phyloP scores from a whole-genome alignment of 1,140 invertebrate species.

The Chionoecetes opilio region DNA sequence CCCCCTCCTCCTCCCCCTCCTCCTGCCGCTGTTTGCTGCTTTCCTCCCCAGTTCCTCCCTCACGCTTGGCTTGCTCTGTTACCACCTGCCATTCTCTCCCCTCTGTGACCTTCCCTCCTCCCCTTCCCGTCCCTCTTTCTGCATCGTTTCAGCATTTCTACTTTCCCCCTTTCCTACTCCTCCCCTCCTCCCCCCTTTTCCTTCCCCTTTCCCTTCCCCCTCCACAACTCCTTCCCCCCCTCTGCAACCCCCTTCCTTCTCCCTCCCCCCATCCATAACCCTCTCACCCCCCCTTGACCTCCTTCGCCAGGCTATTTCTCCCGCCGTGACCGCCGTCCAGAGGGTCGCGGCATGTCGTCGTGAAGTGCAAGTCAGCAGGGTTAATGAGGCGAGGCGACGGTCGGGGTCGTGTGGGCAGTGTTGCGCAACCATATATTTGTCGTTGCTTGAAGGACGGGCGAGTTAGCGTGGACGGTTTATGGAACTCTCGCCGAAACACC shows the following conservation, averaged over 20 bases:
- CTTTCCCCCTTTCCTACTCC: no score
- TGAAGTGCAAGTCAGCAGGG: neutral
- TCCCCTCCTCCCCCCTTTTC: neutral
- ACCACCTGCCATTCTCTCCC: neutral
- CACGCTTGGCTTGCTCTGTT: neutral
- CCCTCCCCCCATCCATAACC: neutral
- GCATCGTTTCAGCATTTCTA: no score
- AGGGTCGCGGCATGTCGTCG: neutral
- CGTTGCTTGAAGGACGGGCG: neutral
- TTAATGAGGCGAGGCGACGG: neutral
- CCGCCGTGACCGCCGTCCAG: neutral
- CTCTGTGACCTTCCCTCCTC: no score
- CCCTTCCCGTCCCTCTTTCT: no score
- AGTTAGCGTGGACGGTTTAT: neutral
- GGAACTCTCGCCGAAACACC: no score
- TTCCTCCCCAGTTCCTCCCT: neutral
- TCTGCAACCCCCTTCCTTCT: neutral
- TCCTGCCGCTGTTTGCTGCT: no score
- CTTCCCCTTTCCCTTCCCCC: neutral
- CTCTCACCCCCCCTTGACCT: neutral
- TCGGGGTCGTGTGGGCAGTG: neutral
- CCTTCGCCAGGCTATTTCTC: neutral
- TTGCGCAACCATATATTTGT: neutral
- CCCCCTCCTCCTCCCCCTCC: no score
- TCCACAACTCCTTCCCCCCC: neutral